phyloP scores from a whole-genome alignment of 2,113 vertebrate species.

The Crypturellus undulatus region DNA sequence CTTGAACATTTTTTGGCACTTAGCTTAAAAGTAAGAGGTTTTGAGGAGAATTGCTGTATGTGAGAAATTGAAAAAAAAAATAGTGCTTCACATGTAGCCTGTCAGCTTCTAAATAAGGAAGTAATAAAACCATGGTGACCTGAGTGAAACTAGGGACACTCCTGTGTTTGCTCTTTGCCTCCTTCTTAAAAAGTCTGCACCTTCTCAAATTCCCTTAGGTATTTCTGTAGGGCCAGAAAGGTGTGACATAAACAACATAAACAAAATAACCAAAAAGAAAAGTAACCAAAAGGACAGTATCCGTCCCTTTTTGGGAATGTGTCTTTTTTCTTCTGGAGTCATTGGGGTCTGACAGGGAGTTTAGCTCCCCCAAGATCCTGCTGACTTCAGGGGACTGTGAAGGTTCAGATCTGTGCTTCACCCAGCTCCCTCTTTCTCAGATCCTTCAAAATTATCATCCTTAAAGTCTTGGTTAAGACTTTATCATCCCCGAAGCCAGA shows the following conservation, averaged over 20 bases:
- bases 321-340: background rate
- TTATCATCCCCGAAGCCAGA: background rate
- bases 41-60: constrained; percentile 58
- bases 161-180: background rate
- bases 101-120: constrained; percentile 30
- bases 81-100: constrained; percentile 41
- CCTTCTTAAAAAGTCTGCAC: background rate
- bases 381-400: background rate
- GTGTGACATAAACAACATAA: background rate
- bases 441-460: background rate
- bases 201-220: background rate
- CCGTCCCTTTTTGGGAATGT: background rate
- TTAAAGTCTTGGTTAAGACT: background rate
- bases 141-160: constrained; percentile 14
- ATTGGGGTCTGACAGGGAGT: background rate
- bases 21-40: constrained; percentile 63
- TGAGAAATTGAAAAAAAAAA: constrained; percentile 42
- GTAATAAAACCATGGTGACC: constrained; percentile 9
- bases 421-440: background rate
- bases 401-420: background rate
- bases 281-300: background rate
- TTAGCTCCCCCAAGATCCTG: fast-evolving
- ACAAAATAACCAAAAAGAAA: background rate
- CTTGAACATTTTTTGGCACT: constrained; percentile 53
- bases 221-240: background rate